Percentiles rank a stretch among this genome's conserved stretches.
Evolutionary conservation across 2,113 vertebrate species (phyloP).

Genomic region (Catagonus wagneri): DNA sequence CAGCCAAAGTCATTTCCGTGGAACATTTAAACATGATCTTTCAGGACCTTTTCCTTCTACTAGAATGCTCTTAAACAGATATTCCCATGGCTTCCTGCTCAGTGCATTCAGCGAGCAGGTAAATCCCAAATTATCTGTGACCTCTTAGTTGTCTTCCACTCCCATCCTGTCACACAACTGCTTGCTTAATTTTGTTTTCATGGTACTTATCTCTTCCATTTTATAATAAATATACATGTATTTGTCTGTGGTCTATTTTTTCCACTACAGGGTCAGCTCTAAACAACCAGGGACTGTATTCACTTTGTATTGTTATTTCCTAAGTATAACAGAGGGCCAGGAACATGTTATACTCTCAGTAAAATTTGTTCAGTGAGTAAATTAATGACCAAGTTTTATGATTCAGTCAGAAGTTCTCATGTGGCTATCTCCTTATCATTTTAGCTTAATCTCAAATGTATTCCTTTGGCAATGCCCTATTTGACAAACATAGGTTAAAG

Average conservation of each 20-base stretch:
- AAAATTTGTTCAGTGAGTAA: not conserved
- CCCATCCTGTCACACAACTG: not conserved
- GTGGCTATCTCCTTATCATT: not conserved
- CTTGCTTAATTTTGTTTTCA: constrained; percentile 5
- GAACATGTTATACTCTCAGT: not conserved
- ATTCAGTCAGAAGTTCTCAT: not conserved
- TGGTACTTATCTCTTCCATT: not conserved
- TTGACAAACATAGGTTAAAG: not conserved
- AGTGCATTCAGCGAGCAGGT: not conserved
- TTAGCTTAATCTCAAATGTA: not conserved
- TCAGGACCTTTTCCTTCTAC: not conserved
- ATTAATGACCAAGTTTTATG: not conserved
- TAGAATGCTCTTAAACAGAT: not conserved
- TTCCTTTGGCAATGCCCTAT: not conserved
- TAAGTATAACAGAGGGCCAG: not conserved
- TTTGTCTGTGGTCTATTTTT: not conserved
- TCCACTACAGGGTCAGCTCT: not conserved
- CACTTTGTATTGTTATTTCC: not conserved
- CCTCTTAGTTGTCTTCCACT: not conserved
- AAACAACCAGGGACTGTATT: not conserved
- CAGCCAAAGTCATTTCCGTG: not conserved
- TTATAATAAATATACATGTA: not conserved
- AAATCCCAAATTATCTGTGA: not conserved
- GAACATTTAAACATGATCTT: not conserved
- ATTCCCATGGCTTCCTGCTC: not conserved